Evolutionary conservation across 2,888 invertebrate species (phyloP), one percentile per base, ranked within the genome.

Genomic region (Sarcophaga rosellei): DNA sequence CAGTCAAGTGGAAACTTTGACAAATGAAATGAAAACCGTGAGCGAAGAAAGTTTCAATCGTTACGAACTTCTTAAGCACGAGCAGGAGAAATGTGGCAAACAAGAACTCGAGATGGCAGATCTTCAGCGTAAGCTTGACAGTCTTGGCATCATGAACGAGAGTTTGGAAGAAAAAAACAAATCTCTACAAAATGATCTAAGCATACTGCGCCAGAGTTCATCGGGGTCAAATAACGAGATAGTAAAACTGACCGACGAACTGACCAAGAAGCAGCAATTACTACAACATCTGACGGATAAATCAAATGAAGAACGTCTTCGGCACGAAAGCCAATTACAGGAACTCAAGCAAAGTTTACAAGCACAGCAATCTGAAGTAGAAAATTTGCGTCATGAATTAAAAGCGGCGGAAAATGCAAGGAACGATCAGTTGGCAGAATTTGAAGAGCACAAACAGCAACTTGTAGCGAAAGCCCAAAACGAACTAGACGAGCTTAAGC

Each of bases 91-190:
- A 25, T 79, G 85, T 2, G 89, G 88, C 17, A 90, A 89, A 63
- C 89, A 90, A 45, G 86, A 88, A 8, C 84, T 91, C 6, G 91
- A 91, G 6, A 85, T 91, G 15, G 88, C 88, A 62, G 90, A 91
- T 72, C 84, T 89, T 2, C 74, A 85, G 1, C 89, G 90, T 20
- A 91, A 91, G 79, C 83, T 90, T 45, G 91, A 91, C 47, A 88
- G 89, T 20, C 74, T 89, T 0, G 47, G 81, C 4, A 61, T 66
- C 17, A 91, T 88, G 35, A 87, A 83, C 15, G 86, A 70, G 15
- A 88, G 77, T 23, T 81, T 90, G 15, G 89, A 90, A 20, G 86
- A 88, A 44, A 90, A 89, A 35, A 90, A 90, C 59, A 89, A 87
- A 70, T 83, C 84, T 47, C 81, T 90, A 4, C 91, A 91, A 45